Evolutionary conservation across 1,140 invertebrate species (phyloP), one percentile per base, ranked within the genome.

Genomic region (Cyrtorhinus lividipennis): DNA sequence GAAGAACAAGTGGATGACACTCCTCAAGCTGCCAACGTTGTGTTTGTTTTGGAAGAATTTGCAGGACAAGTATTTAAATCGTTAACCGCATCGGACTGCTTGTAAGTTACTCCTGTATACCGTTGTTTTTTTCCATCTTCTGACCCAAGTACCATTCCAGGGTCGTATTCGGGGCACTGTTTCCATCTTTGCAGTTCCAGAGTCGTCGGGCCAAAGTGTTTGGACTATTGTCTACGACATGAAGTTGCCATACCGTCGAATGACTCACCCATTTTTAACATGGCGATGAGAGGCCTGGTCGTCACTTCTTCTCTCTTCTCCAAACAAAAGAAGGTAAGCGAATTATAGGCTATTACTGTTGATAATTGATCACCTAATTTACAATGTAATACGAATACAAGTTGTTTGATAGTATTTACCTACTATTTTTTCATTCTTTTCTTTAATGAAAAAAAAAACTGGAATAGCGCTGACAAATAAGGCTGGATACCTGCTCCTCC

Each of bases 221-320:
- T 93, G n/a, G 73, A 87, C 12, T 78, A 81, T 59, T 92, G 87
- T 69, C 73, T 92, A 48, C 77, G 79, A 18, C 80, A 83, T 69
- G 80, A 80, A 18, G 76, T 81, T 66, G 75, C 84, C n/a, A 83
- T 94, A 62, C 90, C 90, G 0, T 78, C 82, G 64, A 83, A 82
- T 18, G 78, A 76, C 1, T 81, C 79, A 67, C 88, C 90, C n/a
- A 78, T 92, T 12, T 89, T 82, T 69, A 88, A 85, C 24, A 80
- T 87, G 38, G 84, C 87, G 0, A 92, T 94, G 90, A 80, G 83
- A 67, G 81, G 81, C 59, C 70, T 91, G 1, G 75, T 85, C 5
- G 74, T 92, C 25, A 85, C 84, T 8, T 81, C 83, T 58, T 88
- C 87, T 56, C 85, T 85, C 53, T 75, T 92, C 25, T 72, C 75